Evolutionary conservation across 2,888 invertebrate species (phyloP).

Genomic region (Luperina testacea): DNA sequence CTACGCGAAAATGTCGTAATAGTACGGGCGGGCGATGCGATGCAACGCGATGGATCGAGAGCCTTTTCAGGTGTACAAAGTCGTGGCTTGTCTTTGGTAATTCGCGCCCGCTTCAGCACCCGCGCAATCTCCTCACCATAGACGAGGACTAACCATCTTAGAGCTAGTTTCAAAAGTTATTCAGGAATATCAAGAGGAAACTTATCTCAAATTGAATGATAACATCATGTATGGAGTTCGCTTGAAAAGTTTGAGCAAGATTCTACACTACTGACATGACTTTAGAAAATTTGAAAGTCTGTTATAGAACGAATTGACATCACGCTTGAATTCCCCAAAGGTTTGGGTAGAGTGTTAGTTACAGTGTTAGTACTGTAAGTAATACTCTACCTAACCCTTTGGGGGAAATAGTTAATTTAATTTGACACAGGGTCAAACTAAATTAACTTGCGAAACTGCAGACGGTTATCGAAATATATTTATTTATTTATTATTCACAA

Average conservation of each 20-base stretch:
- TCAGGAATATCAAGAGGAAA: slow-evolving; percentile 49
- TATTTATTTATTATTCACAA: no score
- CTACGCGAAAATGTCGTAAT: neutral
- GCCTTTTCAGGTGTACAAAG: neutral
- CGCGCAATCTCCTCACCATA: neutral
- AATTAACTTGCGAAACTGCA: no score
- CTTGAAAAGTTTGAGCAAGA: slow-evolving; percentile 24
- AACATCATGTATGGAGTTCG: slow-evolving; percentile 52
- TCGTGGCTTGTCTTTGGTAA: neutral
- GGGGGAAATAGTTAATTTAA: no score
- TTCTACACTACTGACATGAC: neutral
- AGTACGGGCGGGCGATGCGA: neutral
- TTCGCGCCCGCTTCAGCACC: neutral
- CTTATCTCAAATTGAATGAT: slow-evolving; percentile 64
- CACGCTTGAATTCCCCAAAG: neutral
- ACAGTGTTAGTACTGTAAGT: no score
- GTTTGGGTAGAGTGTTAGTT: neutral
- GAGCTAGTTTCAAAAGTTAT: slow-evolving; percentile 54
- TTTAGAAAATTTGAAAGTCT: neutral
- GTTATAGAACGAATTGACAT: neutral
- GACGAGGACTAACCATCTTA: slow-evolving; percentile 12
- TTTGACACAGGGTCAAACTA: no score
- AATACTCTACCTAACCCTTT: no score
- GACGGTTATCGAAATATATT: no score
- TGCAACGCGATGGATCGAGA: neutral